phyloP scores from a whole-genome alignment of 2,888 invertebrate species.

The Amphipoea oculea region DNA sequence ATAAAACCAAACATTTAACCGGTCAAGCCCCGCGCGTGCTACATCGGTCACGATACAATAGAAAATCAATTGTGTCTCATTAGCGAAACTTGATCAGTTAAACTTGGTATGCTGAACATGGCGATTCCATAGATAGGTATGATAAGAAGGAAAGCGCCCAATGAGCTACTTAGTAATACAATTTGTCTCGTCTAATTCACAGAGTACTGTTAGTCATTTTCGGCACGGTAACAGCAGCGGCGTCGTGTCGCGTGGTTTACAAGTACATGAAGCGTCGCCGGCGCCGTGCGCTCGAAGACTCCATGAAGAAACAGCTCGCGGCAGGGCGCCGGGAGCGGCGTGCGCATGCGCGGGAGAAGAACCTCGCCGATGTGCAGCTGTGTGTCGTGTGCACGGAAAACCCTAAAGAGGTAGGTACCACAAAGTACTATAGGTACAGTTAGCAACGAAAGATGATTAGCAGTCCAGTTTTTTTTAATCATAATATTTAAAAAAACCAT shows the following conservation, averaged over 20 bases:
- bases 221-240: slow-evolving; percentile 88
- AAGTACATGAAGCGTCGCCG: slow-evolving; percentile 87
- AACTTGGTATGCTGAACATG: background rate
- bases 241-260: slow-evolving; percentile 89
- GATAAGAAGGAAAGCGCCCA: background rate
- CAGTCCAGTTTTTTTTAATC: background rate
- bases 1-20: background rate
- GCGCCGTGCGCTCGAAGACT: slow-evolving; percentile 90
- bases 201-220: slow-evolving; percentile 90
- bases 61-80: too few relatives aligned
- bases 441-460: background rate
- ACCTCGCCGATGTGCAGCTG: slow-evolving; percentile 92
- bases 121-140: background rate
- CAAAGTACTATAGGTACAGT: background rate
- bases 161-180: background rate
- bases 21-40: too few relatives aligned
- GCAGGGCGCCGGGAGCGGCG: slow-evolving; percentile 92
- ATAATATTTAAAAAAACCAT: background rate
- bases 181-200: slow-evolving; percentile 6
- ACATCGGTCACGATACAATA: too few relatives aligned
- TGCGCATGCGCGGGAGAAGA: slow-evolving; percentile 91
- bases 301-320: slow-evolving; percentile 91
- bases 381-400: slow-evolving; percentile 97
- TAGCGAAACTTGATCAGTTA: too few relatives aligned
- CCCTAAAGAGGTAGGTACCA: slow-evolving; percentile 92